Base-by-base conservation (phyloP, 2,888 invertebrate species). In the Noctua comes region DNA sequence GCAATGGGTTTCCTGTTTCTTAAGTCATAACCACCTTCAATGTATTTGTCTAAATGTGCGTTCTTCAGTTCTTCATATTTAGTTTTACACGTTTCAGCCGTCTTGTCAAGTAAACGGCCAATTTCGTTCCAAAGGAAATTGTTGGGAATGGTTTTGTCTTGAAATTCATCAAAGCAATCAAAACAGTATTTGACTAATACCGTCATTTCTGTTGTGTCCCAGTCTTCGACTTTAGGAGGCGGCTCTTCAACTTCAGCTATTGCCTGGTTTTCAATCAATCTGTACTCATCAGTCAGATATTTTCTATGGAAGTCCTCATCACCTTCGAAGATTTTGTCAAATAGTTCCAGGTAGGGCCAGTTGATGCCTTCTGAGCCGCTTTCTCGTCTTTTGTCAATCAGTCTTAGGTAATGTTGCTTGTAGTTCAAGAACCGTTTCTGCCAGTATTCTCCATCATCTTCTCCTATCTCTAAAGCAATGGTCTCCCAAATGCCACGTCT, bases 61-160 rank as follows among this genome's bases (percentile, higher is more conserved):
- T 83, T 83, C 76, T 91, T 94, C 51, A 96, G 78, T 72, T 94
- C 91, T 11, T 89, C 87, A 81, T 92, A 96, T 69, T 94, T 95
- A 13, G 87, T 74, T 69, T 93, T 93, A 76, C 97, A 97, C 3
- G 62, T 81, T 1, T 95, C 94, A 3, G 95, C 91, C 46, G 90
- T 91, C 85, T 94, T 95, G 64, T 95, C 94, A 4, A 97, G 76
- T 7, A 96, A 84, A 51, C 96, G 90, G 0, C 96, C 95, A 8
- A 97, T 93, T 92, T 97, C 97, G 10, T 91, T 94, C 97, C 97
- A 97, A 2, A 96, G 89, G 78, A 96, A 96, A 73, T 90, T 91
- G n/a, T 95, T 91, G 0, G 96, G 97, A 71, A 97, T 95, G 0
- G 95, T 94, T 0, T 85, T 85, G 85, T 97, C 96, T 88, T 93